A percentile compares a stretch with the other conserved stretches of the same genome.
These are phyloP conservation scores for Ancistrus triradiatus DNA, from an alignment of 2,113 vertebrate species.

Conservation along the genomic window DNA sequence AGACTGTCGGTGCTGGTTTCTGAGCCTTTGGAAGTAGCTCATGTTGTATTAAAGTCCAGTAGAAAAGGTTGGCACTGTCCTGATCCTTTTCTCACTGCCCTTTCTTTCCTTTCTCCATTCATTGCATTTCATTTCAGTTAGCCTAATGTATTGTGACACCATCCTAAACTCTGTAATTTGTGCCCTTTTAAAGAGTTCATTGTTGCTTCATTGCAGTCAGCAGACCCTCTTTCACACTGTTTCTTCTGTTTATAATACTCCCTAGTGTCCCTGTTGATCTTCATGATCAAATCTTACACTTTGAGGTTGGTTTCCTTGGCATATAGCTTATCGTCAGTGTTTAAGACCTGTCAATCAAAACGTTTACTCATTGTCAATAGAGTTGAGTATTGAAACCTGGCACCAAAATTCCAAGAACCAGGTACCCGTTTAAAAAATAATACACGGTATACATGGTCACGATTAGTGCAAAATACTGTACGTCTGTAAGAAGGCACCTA, in stretches of 20 bases:
- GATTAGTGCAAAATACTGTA: too few species aligned
- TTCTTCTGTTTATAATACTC: too few species aligned
- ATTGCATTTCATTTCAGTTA: slow-evolving; percentile 44
- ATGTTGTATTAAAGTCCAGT: not conserved
- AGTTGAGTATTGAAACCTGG: too few species aligned
- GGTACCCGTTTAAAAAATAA: too few species aligned
- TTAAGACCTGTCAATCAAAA: slow-evolving; percentile 12
- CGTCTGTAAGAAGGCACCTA: too few species aligned
- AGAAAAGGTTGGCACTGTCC: slow-evolving; percentile 15
- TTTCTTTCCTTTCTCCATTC: slow-evolving; percentile 21
- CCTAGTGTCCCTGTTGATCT: not conserved
- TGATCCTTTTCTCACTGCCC: slow-evolving; percentile 2
- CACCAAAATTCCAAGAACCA: too few species aligned
- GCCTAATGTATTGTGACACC: slow-evolving; percentile 40
- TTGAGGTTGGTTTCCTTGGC: not conserved
- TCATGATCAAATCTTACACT: slow-evolving; percentile 5
- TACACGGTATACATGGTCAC: too few species aligned
- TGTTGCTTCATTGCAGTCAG: slow-evolving; percentile 27
- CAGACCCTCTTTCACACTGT: slow-evolving; percentile 10
- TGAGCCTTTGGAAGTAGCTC: slow-evolving; percentile 7
- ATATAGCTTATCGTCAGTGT: slow-evolving; percentile 11
- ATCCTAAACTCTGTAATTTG: slow-evolving; percentile 44
- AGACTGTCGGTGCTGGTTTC: slow-evolving; percentile 6
- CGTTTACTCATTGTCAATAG: too few species aligned
- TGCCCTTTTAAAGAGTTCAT: slow-evolving; percentile 45